A percentile compares a stretch with the other conserved stretches of the same genome.
Evolutionary conservation across 2,797 vertebrate species (phyloP).

Genomic region (Loriculus beryllinus): DNA sequence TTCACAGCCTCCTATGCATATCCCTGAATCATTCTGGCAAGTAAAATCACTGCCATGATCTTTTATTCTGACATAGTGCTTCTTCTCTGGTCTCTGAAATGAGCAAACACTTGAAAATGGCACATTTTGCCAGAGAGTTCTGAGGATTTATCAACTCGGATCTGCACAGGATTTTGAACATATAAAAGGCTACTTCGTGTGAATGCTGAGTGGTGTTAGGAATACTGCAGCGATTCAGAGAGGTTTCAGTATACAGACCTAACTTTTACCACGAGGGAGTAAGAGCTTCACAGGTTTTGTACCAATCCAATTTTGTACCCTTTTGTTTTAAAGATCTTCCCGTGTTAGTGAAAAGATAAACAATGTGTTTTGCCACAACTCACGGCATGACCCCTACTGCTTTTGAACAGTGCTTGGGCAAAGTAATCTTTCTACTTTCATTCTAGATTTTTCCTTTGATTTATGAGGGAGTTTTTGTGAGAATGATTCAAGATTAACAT

Average conservation of each 20-base stretch:
- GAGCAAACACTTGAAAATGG: constrained; percentile 21
- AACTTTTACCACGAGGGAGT: background rate
- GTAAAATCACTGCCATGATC: constrained; percentile 29
- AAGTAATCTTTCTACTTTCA: background rate
- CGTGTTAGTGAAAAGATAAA: background rate
- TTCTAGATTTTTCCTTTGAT: constrained; percentile 1
- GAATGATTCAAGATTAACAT: constrained; percentile 17
- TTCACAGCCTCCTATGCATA: constrained; percentile 19
- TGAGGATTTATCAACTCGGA: background rate
- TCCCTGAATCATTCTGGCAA: constrained; percentile 61
- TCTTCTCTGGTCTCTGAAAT: constrained; percentile 38
- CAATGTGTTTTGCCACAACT: background rate
- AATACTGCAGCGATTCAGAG: background rate
- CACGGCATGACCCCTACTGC: background rate
- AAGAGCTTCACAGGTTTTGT: background rate
- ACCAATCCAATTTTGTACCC: background rate
- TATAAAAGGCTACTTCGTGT: background rate
- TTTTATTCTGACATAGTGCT: constrained; percentile 14
- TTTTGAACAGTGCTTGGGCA: background rate
- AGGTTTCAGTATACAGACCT: background rate
- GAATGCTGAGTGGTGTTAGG: background rate
- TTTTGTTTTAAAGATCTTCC: background rate
- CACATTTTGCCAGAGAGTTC: constrained; percentile 13
- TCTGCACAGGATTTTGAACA: background rate
- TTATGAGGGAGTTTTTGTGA: constrained; percentile 10